Evolutionary conservation across 2,888 invertebrate genomes (phyloP), one percentile per base, ranked within the genome.

Genomic region (Sphaeridia pumilis): DNA sequence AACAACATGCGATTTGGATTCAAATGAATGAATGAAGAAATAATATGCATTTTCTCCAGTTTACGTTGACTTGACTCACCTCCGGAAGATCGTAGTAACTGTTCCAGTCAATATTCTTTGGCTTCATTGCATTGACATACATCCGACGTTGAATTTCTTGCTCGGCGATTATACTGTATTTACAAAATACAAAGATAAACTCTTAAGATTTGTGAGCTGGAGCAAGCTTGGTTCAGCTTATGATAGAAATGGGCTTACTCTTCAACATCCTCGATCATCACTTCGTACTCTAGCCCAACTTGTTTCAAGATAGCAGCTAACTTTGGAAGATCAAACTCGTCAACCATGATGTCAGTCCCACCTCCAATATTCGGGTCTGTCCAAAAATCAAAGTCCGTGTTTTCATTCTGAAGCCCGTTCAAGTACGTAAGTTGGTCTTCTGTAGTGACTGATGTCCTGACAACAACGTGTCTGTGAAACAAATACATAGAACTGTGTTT

Each of bases 301-400:
- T 41, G 7, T n/a, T 5, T 27, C 5, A 52, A 24, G 2, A 34
- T 2, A 28, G 24, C 2, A n/a, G 27, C 25, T n/a, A 52, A 20
- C 4, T 24, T 21, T 4, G 25, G 21, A 21, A 38, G n/a, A 22
- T 27, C 27, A 20, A 3, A 2, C 25, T 25, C 46, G 14, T 38
- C 24, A 14, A 46, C 46, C 52, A 52, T 52, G 14, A 52, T 38
- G n/a, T 52, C 52, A 10, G 38, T 34, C 4, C 7, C 22, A 46
- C 22, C 46, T 12, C 46, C 46, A 1, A 27, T 20, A 22, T 21
- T 41, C 1, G 52, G 52, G 7, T 52, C 46, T 2, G 45, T 52
- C 52, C 52, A 52, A 17, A 52, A 52, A 31, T 52, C 52, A 38
- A 52, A 14, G 21, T 12, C 17, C 10, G 14, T 26, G 5, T 43